Percentiles rank a stretch among this genome's conserved stretches.
These are phyloP conservation scores for Danaus melanippus DNA, from an alignment of 1,140 invertebrate genomes.

Conservation along the genomic window DNA sequence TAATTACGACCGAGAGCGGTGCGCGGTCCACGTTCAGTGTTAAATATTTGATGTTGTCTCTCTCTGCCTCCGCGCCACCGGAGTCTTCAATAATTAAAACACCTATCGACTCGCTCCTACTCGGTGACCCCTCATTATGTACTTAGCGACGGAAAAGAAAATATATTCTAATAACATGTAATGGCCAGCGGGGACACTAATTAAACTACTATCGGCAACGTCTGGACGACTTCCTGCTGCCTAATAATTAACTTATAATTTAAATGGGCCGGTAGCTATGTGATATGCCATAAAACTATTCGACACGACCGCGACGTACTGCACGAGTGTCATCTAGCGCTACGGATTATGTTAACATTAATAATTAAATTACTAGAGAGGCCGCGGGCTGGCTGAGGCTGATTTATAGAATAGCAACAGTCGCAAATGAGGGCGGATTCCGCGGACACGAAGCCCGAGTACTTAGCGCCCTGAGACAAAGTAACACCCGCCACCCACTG, in stretches of 20 bases:
- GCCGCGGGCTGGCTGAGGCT: constrained; percentile 21
- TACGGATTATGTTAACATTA: not conserved
- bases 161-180: constrained; percentile 19
- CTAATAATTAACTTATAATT: too few relatives aligned
- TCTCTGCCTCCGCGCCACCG: constrained; percentile 40
- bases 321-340: not conserved
- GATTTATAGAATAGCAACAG: constrained; percentile 61
- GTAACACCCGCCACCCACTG: constrained; percentile 70
- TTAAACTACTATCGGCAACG: constrained; percentile 10
- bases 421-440: constrained; percentile 64
- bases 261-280: too few relatives aligned
- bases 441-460: constrained; percentile 61
- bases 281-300: too few relatives aligned
- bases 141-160: constrained; percentile 21
- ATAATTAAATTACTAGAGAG: constrained; percentile 2
- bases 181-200: constrained; percentile 14
- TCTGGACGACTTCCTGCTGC: not conserved
- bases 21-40: constrained; percentile 62
- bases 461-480: constrained; percentile 67
- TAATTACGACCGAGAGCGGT: constrained; percentile 68
- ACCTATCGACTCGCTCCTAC: constrained; percentile 66
- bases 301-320: not conserved
- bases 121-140: constrained; percentile 28
- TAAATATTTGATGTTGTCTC: constrained; percentile 71
- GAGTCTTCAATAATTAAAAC: constrained; percentile 65